Base-by-base conservation (phyloP, 2,113 vertebrate genomes). In the Meles meles region DNA sequence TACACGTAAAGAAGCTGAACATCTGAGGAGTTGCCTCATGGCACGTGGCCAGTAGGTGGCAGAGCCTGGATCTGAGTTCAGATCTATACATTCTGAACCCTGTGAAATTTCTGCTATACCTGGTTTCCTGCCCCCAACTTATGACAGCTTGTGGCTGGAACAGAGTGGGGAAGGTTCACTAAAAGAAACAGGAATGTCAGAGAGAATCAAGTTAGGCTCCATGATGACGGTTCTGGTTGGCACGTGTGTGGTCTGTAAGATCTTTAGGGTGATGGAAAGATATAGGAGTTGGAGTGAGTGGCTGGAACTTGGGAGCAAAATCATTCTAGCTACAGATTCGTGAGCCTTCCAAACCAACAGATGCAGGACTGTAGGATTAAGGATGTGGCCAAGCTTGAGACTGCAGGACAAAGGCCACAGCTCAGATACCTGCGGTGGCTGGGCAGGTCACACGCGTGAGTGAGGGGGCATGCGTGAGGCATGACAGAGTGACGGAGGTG, bases 301-400 rank as follows among this genome's bases (percentile, higher is more conserved):
- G 91, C 93, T 93, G 39, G 37, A 91, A 84, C 29, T 44, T 57
- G 49, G 77, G 15, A 94, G 79, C 31, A 6, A 94, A 95, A 84
- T 91, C 55, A 94, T n/a, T 77, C 69, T 67, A n/a, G 57, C n/a
- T 94, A 88, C 18, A 90, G 85, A 80, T 63, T 42, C 88, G 88
- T 89, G 59, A 93, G 59, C 23, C 63, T 98, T 97, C 95, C 93
- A 97, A 85, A 92, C 79, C 84, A 91, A 94, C 97, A 98, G 90
- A 96, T 57, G 90, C 25, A 82, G 72, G 76, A 94, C 85, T 88
- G 85, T 83, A 77, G 88, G 93, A 91, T 18, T 13, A 55, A 89
- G 74, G 88, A 44, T 17, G 77, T 79, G 13, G 37, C 93, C 94
- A 97, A 77, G 72, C 71, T 12, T 20, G 85, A 95, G 90, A 85